phyloP scores from a whole-genome alignment of 2,888 invertebrate species.

The Spialia ferax region DNA sequence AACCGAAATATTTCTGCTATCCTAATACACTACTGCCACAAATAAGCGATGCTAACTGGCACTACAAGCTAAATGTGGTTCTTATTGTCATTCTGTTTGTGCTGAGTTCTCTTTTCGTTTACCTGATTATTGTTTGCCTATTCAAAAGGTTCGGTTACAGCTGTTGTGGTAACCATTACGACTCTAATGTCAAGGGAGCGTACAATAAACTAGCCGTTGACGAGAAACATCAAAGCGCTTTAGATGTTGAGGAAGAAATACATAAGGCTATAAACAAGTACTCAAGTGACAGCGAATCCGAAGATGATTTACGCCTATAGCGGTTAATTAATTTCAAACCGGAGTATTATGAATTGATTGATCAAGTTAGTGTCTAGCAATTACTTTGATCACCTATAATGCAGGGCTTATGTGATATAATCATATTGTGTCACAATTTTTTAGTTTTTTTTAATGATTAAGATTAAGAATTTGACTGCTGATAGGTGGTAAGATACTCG shows the following conservation, averaged over 20 bases:
- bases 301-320: slow-evolving; percentile 78
- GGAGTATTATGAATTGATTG: slow-evolving; percentile 65
- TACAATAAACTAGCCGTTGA: slow-evolving; percentile 76
- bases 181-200: slow-evolving; percentile 65
- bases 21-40: slow-evolving; percentile 75
- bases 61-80: slow-evolving; percentile 75
- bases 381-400: slow-evolving; percentile 51
- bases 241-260: slow-evolving; percentile 78
- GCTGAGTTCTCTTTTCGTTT: slow-evolving; percentile 61
- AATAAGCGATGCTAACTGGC: slow-evolving; percentile 75
- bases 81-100: slow-evolving; percentile 68
- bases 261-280: slow-evolving; percentile 70
- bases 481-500: slow-evolving; percentile 17
- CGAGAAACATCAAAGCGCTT: slow-evolving; percentile 71
- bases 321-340: slow-evolving; percentile 59
- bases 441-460: slow-evolving; percentile 15
- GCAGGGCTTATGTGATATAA: slow-evolving; percentile 72
- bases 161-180: slow-evolving; percentile 64
- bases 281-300: slow-evolving; percentile 75
- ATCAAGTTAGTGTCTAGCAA: slow-evolving; percentile 50
- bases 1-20: slow-evolving; percentile 81
- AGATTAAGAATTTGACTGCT: slow-evolving; percentile 19
- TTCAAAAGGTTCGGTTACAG: slow-evolving; percentile 58
- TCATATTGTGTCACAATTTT: slow-evolving; percentile 62
- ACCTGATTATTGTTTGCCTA: slow-evolving; percentile 60